A percentile compares a stretch with the other conserved stretches of the same genome.
phyloP scores from a whole-genome alignment of 2,797 vertebrate species.

The Austrolebias charrua region DNA sequence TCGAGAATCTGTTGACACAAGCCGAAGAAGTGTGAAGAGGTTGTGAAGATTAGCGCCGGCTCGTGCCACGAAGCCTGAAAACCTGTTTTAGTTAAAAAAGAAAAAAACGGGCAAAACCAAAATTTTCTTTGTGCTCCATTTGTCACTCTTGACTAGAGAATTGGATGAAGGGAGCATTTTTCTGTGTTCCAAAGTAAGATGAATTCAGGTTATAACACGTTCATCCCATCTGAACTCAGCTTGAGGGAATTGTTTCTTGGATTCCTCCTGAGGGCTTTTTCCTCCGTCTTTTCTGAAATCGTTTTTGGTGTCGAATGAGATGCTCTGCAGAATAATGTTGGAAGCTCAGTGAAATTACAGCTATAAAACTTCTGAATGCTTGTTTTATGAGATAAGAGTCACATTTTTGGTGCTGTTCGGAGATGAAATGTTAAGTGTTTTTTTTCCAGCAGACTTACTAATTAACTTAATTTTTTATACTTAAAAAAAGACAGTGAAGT shows the following conservation, averaged over 20 bases:
- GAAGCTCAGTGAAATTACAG: background rate
- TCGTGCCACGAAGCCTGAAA: constrained; percentile 51
- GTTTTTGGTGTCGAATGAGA: constrained; percentile 24
- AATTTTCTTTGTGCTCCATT: constrained; percentile 56
- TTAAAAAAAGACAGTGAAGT: background rate
- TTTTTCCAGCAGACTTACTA: background rate
- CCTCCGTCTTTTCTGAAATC: background rate
- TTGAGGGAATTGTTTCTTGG: constrained; percentile 25
- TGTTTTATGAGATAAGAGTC: constrained; percentile 9
- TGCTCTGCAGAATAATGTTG: constrained; percentile 12
- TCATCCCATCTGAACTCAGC: constrained; percentile 39
- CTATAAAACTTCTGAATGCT: constrained; percentile 11
- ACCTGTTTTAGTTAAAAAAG: constrained; percentile 57
- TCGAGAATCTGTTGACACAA: constrained; percentile 70
- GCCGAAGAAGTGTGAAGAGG: constrained; percentile 74
- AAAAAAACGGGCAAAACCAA: constrained; percentile 38
- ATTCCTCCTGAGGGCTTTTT: constrained; percentile 1
- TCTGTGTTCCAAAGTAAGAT: constrained; percentile 50
- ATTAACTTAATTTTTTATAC: background rate
- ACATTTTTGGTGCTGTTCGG: constrained; percentile 4
- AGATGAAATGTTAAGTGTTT: background rate
- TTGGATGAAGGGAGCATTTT: constrained; percentile 39
- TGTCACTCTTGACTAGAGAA: constrained; percentile 66
- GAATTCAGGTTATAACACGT: constrained; percentile 50
- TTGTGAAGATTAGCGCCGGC: constrained; percentile 70